These are phyloP conservation scores for Pterocles gutturalis DNA, from an alignment of 2,113 vertebrate genomes.

Conservation along the genomic window DNA sequence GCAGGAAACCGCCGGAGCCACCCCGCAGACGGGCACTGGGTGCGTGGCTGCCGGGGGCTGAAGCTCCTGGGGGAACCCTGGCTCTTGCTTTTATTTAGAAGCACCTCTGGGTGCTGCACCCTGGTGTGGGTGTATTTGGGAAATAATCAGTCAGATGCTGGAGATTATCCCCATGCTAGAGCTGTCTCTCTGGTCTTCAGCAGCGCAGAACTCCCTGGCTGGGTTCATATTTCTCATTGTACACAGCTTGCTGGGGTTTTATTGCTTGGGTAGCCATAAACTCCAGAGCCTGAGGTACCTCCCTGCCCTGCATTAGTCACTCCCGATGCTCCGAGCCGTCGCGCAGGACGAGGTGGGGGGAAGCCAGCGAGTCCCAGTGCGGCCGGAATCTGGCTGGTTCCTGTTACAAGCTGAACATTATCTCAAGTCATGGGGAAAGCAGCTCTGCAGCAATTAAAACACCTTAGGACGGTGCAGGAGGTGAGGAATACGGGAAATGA, in stretches of 20 bases:
- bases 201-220: not conserved
- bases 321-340: not conserved
- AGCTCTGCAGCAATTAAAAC: not conserved
- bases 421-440: not conserved
- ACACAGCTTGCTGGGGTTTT: not conserved
- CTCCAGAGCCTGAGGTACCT: not conserved
- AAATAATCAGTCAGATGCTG: not conserved
- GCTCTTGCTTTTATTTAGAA: not conserved
- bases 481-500: not conserved
- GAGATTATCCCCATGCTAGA: not conserved
- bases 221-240: not conserved
- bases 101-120: not conserved
- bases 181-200: not conserved
- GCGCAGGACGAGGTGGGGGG: not conserved
- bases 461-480: not conserved
- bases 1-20: not conserved
- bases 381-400: not conserved
- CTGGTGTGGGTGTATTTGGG: not conserved
- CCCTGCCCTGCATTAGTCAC: not conserved
- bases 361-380: not conserved
- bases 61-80: not conserved
- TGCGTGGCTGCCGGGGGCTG: not conserved
- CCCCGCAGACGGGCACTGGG: not conserved
- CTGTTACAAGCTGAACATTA: not conserved
- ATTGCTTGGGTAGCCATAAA: not conserved